Base-by-base conservation (phyloP, 2,888 invertebrate species). In the Clepsis dumicolana region DNA sequence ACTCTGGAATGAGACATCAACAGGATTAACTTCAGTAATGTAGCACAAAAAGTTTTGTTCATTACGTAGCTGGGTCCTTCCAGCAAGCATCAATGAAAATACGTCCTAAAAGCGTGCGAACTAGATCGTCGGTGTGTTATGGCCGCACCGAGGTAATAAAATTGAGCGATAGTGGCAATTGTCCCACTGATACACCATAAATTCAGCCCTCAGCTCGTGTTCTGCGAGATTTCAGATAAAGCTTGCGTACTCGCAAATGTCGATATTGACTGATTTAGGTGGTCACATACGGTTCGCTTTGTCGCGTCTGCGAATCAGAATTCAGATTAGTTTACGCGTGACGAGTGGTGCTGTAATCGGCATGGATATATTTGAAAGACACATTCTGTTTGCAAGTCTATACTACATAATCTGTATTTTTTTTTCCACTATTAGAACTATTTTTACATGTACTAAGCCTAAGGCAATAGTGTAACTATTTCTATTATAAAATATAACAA, bases 111-210 rank as follows among this genome's bases (percentile, higher is more conserved):
- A 64, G 62, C 44, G 38, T 29, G 65, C 35, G 67, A 76, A 75
- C 74, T 71, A 73, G 74, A 75, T 76, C 74, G 73, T 67, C 63
- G 65, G 73, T 62, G 65, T 8, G 32, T 56, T 35, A 56, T 56
- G 24, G 73, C 71, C 77, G 72, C 73, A 62, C 41, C 41, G 78
- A 71, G 78, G 77, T 78, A 75, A 83, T 83, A 84, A 82, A 82
- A 74, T 71, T 77, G 80, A 80, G 77, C 81, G 78, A 78, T 77
- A 74, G 77, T 77, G 74, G 78, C 82, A 74, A 82, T 79, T 80
- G 77, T 78, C 79, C 77, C 74, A 65, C 65, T 70, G 71, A 77
- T 76, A 76, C 72, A 67, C 76, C 72, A 81, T 82, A 80, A 78
- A 80, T 81, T 77, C 71, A 14, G 56, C 24, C 54, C 53, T 54